Base-by-base conservation (phyloP, 2,113 vertebrate species). In the Ciconia maguari region DNA sequence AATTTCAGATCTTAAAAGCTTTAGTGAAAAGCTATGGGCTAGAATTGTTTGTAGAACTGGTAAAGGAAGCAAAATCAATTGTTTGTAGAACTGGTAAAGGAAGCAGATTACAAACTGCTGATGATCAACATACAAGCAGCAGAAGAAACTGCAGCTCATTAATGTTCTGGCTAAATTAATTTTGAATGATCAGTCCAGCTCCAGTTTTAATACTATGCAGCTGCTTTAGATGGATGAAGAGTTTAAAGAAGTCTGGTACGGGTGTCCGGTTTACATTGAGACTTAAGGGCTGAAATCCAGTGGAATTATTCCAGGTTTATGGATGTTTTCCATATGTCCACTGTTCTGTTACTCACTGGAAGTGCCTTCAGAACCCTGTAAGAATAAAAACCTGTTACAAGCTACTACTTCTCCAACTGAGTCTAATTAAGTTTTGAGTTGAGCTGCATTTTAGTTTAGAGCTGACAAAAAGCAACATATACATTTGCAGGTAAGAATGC, bases 311-410 rank as follows among this genome's bases (percentile, higher is more conserved):
- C 58, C 36, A 77, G 46, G 42, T 77, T 80, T 74, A 76, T 51
- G 44, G 49, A 24, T 92, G 34, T 90, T 83, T 83, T 87, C 65
- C 42, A 1, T 14, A 34, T 64, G 51, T 84, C 80, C 77, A 42
- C 32, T 90, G 48, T 81, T 86, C 48, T 78, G 44, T 96, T 94
- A 81, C 51, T 93, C 44, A 34, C 48, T 94, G 80, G 76, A 95
- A 94, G 80, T 93, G 72, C 92, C 90, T 94, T 93, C 81, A 87
- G 65, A 94, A 94, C 32, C 32, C 38, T 88, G 58, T 92, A 92
- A 95, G 69, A 96, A 87, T 92, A 96, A 97, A 97, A 90, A 75
- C 44, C 20, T 93, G 15, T 92, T 93, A 62, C n/a, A 92, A 93
- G 58, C 76, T 85, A 60, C 79, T 76, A 17, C 70, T 54, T 94